Conservation (phyloP, 1,140 invertebrate species). For the Acromyrmex charruanus region DNA sequence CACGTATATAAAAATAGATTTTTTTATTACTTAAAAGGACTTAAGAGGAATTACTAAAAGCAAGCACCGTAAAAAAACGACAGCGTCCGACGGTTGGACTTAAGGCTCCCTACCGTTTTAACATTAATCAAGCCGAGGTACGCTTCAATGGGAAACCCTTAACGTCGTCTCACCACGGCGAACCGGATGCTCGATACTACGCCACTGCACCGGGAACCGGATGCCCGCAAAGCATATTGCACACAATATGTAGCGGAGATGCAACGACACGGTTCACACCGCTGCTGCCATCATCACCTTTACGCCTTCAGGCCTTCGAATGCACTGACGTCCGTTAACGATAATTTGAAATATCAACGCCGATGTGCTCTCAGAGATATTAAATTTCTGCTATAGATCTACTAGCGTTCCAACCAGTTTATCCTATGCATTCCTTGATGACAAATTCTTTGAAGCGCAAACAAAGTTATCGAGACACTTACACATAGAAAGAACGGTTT, state of each 20-base stretch:
- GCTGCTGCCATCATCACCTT: slow-evolving; percentile 61
- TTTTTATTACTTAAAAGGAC: slow-evolving; percentile 32
- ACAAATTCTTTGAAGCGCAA: neutral
- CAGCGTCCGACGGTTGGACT: neutral
- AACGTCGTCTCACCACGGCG: slow-evolving; percentile 19
- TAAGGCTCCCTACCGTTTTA: slow-evolving; percentile 31
- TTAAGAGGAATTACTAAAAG: slow-evolving; percentile 37
- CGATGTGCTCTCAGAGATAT: neutral
- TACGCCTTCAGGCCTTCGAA: slow-evolving; percentile 49
- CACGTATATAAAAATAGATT: slow-evolving; percentile 28
- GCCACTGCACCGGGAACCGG: slow-evolving; percentile 36
- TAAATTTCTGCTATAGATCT: slow-evolving; percentile 22
- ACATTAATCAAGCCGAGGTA: slow-evolving; percentile 46
- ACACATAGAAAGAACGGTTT: neutral
- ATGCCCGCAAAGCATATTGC: slow-evolving; percentile 68
- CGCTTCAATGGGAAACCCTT: slow-evolving; percentile 46
- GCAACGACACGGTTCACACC: slow-evolving; percentile 59
- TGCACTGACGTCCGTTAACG: slow-evolving; percentile 30
- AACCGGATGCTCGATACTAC: slow-evolving; percentile 50
- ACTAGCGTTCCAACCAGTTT: neutral
- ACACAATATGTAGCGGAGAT: slow-evolving; percentile 53
- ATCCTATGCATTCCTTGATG: neutral
- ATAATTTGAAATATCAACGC: slow-evolving; percentile 49
- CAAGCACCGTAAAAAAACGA: neutral
- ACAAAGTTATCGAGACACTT: neutral